Evolutionary conservation across 2,113 vertebrate genomes (phyloP).

Genomic region (Hyperoodon ampullatus): DNA sequence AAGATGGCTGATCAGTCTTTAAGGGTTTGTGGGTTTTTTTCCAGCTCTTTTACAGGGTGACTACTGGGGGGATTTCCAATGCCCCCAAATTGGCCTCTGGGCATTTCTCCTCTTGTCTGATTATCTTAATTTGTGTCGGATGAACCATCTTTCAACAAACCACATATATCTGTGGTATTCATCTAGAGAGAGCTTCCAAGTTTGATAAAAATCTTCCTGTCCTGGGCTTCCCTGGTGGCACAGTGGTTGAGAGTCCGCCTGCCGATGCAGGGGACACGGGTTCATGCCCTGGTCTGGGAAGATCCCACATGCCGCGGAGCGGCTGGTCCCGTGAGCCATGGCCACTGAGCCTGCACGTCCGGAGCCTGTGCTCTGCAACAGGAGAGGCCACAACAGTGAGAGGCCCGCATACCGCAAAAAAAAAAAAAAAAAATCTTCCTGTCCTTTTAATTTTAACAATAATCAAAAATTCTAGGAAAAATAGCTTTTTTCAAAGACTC

Average conservation of each 20-base stretch:
- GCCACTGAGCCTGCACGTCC: too few relatives aligned
- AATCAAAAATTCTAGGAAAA: slow-evolving; percentile 6
- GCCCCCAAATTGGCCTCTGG: not conserved
- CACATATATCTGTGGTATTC: not conserved
- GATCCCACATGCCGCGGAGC: too few relatives aligned
- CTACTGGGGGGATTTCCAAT: not conserved
- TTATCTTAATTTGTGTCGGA: not conserved
- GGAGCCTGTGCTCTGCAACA: too few relatives aligned
- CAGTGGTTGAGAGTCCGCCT: too few relatives aligned
- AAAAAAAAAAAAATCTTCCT: slow-evolving; percentile 17
- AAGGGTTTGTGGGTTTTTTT: not conserved
- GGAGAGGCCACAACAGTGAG: too few relatives aligned
- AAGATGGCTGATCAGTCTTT: not conserved
- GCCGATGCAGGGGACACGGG: too few relatives aligned
- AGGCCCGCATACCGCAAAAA: too few relatives aligned
- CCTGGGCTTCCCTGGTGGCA: too few relatives aligned
- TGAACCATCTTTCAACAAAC: not conserved
- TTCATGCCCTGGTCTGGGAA: too few relatives aligned
- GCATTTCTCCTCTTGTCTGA: not conserved
- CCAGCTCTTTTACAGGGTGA: not conserved
- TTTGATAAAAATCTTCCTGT: not conserved
- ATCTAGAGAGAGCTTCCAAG: not conserved
- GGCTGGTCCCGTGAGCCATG: too few relatives aligned
- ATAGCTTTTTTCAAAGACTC: not conserved
- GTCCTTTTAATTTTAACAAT: slow-evolving; percentile 31